Conservation (phyloP, 2,888 invertebrate genomes). For the Copidosoma aretas region DNA sequence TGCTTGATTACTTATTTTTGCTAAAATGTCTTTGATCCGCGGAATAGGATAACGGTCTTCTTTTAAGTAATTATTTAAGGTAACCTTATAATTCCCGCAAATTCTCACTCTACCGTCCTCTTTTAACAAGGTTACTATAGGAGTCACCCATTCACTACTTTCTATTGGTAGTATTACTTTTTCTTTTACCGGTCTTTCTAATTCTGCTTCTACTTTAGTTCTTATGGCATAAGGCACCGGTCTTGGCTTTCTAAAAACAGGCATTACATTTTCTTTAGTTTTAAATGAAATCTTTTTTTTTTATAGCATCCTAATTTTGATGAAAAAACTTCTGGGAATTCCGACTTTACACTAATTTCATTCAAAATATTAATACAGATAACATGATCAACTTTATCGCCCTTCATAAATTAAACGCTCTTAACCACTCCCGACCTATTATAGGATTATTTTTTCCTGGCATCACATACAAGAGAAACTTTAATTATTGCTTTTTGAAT, state of each 20-base stretch:
- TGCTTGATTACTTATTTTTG: conserved; percentile 40
- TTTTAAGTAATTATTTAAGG: conserved; percentile 46
- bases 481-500: background rate
- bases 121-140: conserved; percentile 43
- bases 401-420: background rate
- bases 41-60: conserved; percentile 49
- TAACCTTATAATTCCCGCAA: conserved; percentile 47
- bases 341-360: too few species aligned
- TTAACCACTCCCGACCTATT: background rate
- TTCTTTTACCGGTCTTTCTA: conserved; percentile 29
- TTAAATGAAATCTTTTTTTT: conserved; percentile 31
- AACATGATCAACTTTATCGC: conserved; percentile 22
- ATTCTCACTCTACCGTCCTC: conserved; percentile 37
- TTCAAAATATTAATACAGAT: too few species aligned
- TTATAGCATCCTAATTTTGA: conserved; percentile 5
- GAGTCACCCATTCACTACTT: conserved; percentile 41
- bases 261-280: conserved; percentile 30
- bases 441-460: background rate
- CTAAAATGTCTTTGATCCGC: conserved; percentile 47
- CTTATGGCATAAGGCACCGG: conserved; percentile 35
- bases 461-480: background rate
- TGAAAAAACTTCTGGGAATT: too few species aligned
- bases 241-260: conserved; percentile 30
- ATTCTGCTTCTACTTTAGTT: conserved; percentile 31
- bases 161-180: conserved; percentile 20